A percentile compares a stretch with the other conserved stretches of the same genome.
These are phyloP conservation scores for Leptinotarsa undecemlineata DNA, from an alignment of 1,140 invertebrate genomes.

Conservation along the genomic window DNA sequence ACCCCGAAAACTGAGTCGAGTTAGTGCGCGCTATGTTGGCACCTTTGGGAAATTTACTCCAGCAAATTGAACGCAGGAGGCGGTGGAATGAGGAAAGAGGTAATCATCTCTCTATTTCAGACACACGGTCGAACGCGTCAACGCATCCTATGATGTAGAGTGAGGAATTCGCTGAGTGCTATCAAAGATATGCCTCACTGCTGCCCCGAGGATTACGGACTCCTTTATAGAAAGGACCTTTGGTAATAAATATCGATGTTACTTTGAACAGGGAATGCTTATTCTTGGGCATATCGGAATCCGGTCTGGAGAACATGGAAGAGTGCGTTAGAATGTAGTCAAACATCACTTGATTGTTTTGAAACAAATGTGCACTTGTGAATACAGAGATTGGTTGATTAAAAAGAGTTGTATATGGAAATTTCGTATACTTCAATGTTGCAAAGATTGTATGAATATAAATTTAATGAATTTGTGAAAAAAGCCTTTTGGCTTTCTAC, in stretches of 20 bases:
- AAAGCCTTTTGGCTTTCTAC: too few species aligned
- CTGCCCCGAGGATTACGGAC: slow-evolving; percentile 13
- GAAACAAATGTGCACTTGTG: too few species aligned
- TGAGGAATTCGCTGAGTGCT: slow-evolving; percentile 1
- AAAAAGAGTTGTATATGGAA: too few species aligned
- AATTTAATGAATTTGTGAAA: too few species aligned
- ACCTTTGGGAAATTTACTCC: slow-evolving; percentile 25
- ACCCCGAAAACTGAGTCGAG: slow-evolving; percentile 4
- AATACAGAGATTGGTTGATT: too few species aligned
- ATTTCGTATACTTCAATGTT: too few species aligned
- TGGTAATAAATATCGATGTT: slow-evolving; percentile 21
- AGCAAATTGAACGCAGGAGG: slow-evolving; percentile 22
- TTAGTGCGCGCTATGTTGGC: slow-evolving; percentile 16
- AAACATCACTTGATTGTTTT: too few species aligned
- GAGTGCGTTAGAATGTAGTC: background rate
- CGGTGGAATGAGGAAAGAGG: slow-evolving; percentile 17
- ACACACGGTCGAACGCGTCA: slow-evolving; percentile 21
- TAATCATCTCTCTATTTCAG: slow-evolving; percentile 25
- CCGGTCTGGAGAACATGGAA: background rate
- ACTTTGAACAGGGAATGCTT: slow-evolving; percentile 13
- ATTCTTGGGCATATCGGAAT: background rate
- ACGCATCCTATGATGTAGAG: slow-evolving; percentile 21
- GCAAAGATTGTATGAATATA: too few species aligned
- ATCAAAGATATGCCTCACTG: slow-evolving; percentile 24
- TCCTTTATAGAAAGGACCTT: slow-evolving; percentile 21